These are phyloP conservation scores for Rostratula benghalensis DNA, from an alignment of 2,113 vertebrate genomes.

Conservation along the genomic window DNA sequence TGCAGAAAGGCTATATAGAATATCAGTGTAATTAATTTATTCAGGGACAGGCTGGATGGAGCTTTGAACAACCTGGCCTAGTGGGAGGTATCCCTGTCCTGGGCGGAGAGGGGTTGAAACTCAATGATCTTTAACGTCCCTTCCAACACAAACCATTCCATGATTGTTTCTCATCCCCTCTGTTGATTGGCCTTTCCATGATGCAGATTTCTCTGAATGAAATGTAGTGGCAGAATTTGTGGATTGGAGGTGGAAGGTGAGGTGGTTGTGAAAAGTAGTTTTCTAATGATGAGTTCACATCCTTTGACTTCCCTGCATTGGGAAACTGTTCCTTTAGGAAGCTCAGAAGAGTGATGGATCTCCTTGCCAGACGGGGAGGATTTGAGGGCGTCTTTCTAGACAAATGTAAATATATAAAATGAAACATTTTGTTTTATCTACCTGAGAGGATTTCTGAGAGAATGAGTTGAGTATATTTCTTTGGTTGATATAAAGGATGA, in stretches of 20 bases:
- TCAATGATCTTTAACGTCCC: neutral
- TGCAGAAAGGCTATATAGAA: neutral
- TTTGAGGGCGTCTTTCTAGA: neutral
- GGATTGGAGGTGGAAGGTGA: neutral
- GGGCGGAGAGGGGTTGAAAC: neutral
- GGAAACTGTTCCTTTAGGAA: neutral
- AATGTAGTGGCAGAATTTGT: neutral
- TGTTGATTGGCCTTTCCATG: neutral
- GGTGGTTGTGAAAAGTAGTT: neutral
- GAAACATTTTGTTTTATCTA: neutral
- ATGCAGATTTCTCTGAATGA: neutral
- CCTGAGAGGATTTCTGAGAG: neutral
- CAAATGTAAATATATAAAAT: neutral
- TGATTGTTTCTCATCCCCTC: neutral
- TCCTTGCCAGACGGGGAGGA: neutral
- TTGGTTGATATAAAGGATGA: neutral
- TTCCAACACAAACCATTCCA: neutral
- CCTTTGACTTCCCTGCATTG: neutral
- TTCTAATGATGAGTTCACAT: neutral
- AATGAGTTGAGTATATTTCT: neutral
- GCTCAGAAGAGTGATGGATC: neutral
- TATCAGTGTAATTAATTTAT: fast-evolving
- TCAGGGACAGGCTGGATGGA: neutral
- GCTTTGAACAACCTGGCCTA: neutral
- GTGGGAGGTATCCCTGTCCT: neutral